Evolutionary conservation across 2,888 invertebrate species (phyloP).

Genomic region (Cheilosia vernalis): DNA sequence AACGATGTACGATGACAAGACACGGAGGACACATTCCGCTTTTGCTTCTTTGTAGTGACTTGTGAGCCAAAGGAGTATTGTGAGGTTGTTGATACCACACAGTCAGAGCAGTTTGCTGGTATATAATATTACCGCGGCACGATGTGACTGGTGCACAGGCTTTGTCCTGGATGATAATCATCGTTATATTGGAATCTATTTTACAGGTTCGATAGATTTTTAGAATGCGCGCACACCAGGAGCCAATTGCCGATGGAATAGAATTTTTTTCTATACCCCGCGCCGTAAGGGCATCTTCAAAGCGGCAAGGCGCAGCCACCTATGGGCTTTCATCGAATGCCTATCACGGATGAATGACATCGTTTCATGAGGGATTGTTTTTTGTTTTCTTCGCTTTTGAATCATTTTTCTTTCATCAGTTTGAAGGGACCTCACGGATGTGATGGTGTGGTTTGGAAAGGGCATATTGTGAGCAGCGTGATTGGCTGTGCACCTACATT

Average conservation of each 20-base stretch:
- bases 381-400: background rate
- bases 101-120: conserved; percentile 1
- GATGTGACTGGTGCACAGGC: conserved; percentile 9
- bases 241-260: conserved; percentile 37
- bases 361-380: conserved; percentile 29
- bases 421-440: conserved; percentile 6
- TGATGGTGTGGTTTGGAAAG: background rate
- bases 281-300: conserved; percentile 10
- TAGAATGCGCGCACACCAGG: conserved; percentile 40
- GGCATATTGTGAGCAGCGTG: background rate
- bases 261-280: background rate
- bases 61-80: background rate
- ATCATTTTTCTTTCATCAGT: conserved; percentile 4
- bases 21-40: conserved; percentile 68
- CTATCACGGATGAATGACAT: conserved; percentile 30
- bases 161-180: conserved; percentile 42
- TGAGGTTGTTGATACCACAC: conserved; percentile 40
- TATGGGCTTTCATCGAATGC: conserved; percentile 9
- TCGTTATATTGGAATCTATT: conserved; percentile 60
- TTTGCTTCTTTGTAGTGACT: background rate
- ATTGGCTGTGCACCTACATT: no score
- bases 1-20: conserved; percentile 70
- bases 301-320: background rate
- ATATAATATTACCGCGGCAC: conserved; percentile 50
- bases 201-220: conserved; percentile 49